Conservation (phyloP, 2,113 vertebrate genomes). For the Puffinus mauretanicus region DNA sequence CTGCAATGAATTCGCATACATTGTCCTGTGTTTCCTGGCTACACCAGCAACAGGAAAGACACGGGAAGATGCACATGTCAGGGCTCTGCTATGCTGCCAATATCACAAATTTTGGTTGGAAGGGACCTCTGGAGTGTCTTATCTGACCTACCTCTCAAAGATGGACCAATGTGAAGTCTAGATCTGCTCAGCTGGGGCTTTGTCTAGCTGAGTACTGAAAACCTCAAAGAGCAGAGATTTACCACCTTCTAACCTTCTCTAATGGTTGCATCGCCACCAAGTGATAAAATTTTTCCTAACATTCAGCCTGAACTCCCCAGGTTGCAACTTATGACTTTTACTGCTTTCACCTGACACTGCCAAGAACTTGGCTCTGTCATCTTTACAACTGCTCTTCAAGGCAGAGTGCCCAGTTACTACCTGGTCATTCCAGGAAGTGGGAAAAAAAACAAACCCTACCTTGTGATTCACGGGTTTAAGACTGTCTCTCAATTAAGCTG, state of each 20-base stretch:
- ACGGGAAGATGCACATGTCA: not conserved
- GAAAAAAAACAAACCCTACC: not conserved
- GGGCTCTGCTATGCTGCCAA: not conserved
- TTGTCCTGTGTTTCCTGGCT: not conserved
- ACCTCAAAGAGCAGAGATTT: not conserved
- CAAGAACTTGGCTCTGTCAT: not conserved
- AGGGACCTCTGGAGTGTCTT: not conserved
- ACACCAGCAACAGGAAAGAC: not conserved
- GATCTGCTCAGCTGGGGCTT: not conserved
- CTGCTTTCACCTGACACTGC: not conserved
- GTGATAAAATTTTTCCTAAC: too few relatives aligned
- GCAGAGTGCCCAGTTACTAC: not conserved
- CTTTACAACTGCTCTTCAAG: not conserved
- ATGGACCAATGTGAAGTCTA: not conserved
- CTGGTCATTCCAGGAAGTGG: not conserved
- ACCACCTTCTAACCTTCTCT: not conserved
- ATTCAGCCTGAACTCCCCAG: not conserved
- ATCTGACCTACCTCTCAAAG: not conserved
- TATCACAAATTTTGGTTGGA: not conserved
- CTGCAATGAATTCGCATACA: not conserved
- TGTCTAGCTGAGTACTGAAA: not conserved
- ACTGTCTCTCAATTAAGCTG: not conserved
- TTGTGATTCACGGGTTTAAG: not conserved
- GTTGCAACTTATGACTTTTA: not conserved
- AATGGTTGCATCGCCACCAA: not conserved